Percentiles rank a stretch among this genome's conserved stretches.
phyloP scores from a whole-genome alignment of 2,113 vertebrate species.

The Anguilla japonica region DNA sequence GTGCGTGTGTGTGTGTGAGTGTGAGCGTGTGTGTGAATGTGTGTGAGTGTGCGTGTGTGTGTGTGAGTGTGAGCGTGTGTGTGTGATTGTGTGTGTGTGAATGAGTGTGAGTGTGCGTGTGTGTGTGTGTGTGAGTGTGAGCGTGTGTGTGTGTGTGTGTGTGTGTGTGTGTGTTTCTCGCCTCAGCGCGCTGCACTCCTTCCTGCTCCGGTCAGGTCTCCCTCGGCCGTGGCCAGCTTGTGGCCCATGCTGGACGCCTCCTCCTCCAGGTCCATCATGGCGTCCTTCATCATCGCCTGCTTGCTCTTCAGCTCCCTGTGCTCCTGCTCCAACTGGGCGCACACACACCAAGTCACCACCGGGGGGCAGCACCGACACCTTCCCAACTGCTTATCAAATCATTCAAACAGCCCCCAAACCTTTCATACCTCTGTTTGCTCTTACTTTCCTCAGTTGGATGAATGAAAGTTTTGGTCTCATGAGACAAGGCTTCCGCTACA shows the following conservation, averaged over 20 bases:
- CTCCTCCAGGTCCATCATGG: conserved; percentile 69
- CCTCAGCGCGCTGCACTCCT: conserved; percentile 71
- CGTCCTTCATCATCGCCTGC: conserved; percentile 68
- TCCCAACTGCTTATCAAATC: no score
- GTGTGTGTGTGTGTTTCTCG: conserved; percentile 42
- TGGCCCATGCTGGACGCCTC: conserved; percentile 69
- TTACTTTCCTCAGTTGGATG: no score
- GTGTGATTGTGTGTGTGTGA: background rate
- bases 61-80: background rate
- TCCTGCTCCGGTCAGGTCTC: conserved; percentile 68
- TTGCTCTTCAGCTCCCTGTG: conserved; percentile 1
- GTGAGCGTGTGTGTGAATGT: background rate
- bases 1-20: background rate
- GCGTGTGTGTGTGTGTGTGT: background rate
- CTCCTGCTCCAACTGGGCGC: conserved; percentile 24
- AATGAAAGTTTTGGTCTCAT: no score
- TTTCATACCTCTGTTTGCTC: background rate
- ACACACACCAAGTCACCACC: background rate
- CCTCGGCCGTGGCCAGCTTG: conserved; percentile 64
- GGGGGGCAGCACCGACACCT: background rate
- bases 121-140: no score
- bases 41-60: background rate
- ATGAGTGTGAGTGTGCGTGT: background rate
- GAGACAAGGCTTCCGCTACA: no score
- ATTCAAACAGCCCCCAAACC: background rate